Evolutionary conservation across 23 tunicate genomes (phyloP).

Genomic region (Styela plicata): DNA sequence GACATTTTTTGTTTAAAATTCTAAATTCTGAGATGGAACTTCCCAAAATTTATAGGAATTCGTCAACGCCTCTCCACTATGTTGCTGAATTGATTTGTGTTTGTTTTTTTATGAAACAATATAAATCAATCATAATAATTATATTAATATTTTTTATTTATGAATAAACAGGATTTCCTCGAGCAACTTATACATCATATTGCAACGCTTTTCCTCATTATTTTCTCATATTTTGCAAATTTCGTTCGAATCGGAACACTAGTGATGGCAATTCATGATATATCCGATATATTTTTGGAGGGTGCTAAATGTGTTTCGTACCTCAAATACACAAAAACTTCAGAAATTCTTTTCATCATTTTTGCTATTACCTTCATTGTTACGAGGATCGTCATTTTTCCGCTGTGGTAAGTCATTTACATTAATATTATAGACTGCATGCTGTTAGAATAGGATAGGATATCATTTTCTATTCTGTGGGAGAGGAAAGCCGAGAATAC

Average conservation of each 20-base stretch:
- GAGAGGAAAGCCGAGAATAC: too few relatives aligned
- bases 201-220: constrained; percentile 68
- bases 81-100: too few relatives aligned
- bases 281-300: constrained; percentile 86
- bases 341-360: constrained; percentile 50
- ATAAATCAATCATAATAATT: too few relatives aligned
- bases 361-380: constrained; percentile 76
- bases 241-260: constrained; percentile 74
- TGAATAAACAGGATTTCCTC: constrained; percentile 37
- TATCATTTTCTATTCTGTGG: too few relatives aligned
- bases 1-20: too few relatives aligned
- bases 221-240: constrained; percentile 72
- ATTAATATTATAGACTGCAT: too few relatives aligned
- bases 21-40: too few relatives aligned
- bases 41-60: too few relatives aligned
- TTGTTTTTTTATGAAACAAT: too few relatives aligned
- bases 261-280: constrained; percentile 88
- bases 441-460: too few relatives aligned
- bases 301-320: constrained; percentile 60
- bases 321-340: constrained; percentile 35
- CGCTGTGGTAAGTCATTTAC: constrained; percentile 30
- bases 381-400: constrained; percentile 47
- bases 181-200: constrained; percentile 84
- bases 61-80: too few relatives aligned
- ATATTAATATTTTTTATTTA: too few relatives aligned